Base-by-base conservation (phyloP, 2,797 vertebrate species). In the Rhincodon typus region DNA sequence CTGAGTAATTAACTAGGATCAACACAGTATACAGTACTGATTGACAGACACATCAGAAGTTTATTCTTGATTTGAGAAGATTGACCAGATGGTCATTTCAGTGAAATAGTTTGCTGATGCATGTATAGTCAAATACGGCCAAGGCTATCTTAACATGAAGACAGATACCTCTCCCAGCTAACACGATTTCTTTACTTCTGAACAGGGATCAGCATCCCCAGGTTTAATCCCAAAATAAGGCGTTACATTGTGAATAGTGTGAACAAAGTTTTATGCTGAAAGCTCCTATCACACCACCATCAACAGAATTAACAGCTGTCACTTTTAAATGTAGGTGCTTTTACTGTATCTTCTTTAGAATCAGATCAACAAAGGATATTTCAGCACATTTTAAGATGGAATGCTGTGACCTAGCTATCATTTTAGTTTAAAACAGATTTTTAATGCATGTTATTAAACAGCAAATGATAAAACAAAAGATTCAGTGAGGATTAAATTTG, bases 31-130 rank as follows among this genome's bases (percentile, higher is more conserved):
- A 69, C 38, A 69, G 21, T 69, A 69, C 66, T 93, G 66, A 93
- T 93, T 93, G 90, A n/a, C 90, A 93, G 66, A 66, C 66, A 69
- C n/a, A 69, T 69, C 90, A 93, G 66, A 25, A 93, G 66, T 42
- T 38, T 42, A 93, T n/a, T 42, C 90, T 69, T 93, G n/a, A 93
- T 93, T 93, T 42, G 62, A 93, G 62, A 46, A 67, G 90, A 93
- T n/a, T 93, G 66, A 12, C 90, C 90, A 93, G 62, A 42, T 93
- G 62, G 90, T n/a, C 62, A 93, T 69, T 10, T 69, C n/a, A 67
- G n/a, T 93, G 42, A 69, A n/a, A 69, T 66, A 67, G 62, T 69
- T 93, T 93, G 42, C 21, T 93, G 66, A 93, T 69, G 90, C 90
- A 69, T 69, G n/a, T 38, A 38, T 4, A 19, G 90, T 23, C 42